These are phyloP conservation scores for Thinocorus orbignyianus DNA, from an alignment of 2,113 vertebrate genomes.

Conservation along the genomic window DNA sequence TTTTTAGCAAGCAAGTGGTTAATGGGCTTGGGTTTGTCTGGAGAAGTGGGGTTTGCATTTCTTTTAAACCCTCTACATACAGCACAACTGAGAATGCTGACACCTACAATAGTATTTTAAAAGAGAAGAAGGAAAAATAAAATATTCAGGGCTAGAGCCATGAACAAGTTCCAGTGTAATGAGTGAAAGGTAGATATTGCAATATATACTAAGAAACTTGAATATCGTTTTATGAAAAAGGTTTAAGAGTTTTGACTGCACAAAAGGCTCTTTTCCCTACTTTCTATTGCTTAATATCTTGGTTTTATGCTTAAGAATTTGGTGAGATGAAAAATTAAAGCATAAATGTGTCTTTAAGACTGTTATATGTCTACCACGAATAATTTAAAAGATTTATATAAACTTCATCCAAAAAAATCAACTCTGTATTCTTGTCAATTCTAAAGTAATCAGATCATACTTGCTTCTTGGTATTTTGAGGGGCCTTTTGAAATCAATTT, in stretches of 20 bases:
- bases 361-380: not conserved
- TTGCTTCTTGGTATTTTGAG: not conserved
- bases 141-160: not conserved
- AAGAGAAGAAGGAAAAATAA: not conserved
- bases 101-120: not conserved
- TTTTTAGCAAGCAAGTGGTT: not conserved
- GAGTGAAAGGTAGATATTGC: not conserved
- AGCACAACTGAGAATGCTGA: not conserved
- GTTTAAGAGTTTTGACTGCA: not conserved
- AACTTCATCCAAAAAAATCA: not conserved
- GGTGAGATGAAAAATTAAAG: not conserved
- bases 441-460: not conserved
- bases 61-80: not conserved
- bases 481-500: not conserved
- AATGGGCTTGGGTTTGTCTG: not conserved
- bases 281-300: not conserved
- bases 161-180: not conserved
- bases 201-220: not conserved
- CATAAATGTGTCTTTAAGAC: not conserved
- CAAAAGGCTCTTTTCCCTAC: not conserved
- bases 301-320: not conserved
- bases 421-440: not conserved
- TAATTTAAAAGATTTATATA: not conserved
- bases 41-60: not conserved
- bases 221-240: not conserved